These are phyloP conservation scores for Aporophyla lueneburgensis DNA, from an alignment of 2,888 invertebrate species.

Conservation along the genomic window DNA sequence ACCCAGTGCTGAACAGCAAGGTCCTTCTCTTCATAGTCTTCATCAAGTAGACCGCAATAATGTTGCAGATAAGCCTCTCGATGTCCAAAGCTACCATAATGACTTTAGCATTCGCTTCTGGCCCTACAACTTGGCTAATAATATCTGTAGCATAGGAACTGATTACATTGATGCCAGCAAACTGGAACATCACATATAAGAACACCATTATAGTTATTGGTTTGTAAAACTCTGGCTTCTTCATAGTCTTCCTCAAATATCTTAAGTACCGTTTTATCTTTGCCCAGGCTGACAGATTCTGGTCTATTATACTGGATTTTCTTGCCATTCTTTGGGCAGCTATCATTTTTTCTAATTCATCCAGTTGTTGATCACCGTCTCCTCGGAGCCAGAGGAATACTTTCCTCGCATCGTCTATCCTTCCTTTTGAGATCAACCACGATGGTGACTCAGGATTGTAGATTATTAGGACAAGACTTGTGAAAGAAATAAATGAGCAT, in stretches of 20 bases:
- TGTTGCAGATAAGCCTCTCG: conserved; percentile 91
- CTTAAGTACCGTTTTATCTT: conserved; percentile 73
- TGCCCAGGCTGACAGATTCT: conserved; percentile 70
- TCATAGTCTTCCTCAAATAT: conserved; percentile 77
- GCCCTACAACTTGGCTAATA: conserved; percentile 91
- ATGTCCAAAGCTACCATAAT: conserved; percentile 92
- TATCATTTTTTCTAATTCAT: conserved; percentile 88
- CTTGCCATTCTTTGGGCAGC: conserved; percentile 81
- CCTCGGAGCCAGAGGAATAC: conserved; percentile 91
- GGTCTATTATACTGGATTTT: conserved; percentile 78
- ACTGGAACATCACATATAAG: conserved; percentile 92
- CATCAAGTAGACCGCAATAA: conserved; percentile 91
- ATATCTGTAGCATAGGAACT: conserved; percentile 93
- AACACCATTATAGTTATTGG: conserved; percentile 91
- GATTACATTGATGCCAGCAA: conserved; percentile 93
- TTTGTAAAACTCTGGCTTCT: conserved; percentile 90
- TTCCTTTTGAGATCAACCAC: conserved; percentile 92
- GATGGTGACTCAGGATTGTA: conserved; percentile 92
- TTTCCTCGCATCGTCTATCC: conserved; percentile 89
- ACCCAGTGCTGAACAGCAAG: conserved; percentile 91
- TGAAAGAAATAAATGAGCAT: conserved; percentile 88
- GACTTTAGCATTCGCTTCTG: conserved; percentile 91
- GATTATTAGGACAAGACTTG: conserved; percentile 88
- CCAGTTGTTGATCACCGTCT: conserved; percentile 77
- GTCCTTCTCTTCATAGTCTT: conserved; percentile 91